Percentiles rank a stretch among this genome's conserved stretches.
phyloP scores from a whole-genome alignment of 2,797 vertebrate genomes.

The Lutra lutra region DNA sequence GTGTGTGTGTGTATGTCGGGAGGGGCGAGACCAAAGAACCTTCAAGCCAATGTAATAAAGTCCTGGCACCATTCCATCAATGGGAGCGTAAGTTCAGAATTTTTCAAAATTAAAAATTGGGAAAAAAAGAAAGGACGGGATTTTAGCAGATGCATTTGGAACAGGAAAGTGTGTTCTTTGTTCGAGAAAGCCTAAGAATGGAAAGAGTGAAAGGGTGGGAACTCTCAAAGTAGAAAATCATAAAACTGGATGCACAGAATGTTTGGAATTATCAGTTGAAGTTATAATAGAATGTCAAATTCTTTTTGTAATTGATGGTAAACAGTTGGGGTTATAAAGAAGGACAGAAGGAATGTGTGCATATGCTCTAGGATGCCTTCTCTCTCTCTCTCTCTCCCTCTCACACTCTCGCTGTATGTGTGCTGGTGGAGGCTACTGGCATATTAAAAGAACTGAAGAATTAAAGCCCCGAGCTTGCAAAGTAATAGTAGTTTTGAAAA shows the following conservation, averaged over 20 bases:
- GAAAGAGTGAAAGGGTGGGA: background rate
- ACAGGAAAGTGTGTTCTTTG: background rate
- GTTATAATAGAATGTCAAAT: background rate
- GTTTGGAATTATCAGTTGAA: background rate
- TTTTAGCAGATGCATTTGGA: background rate
- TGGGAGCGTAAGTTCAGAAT: background rate
- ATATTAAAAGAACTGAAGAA: background rate
- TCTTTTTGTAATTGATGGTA: background rate
- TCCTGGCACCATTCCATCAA: background rate
- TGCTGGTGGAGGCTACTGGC: background rate
- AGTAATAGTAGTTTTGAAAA: background rate
- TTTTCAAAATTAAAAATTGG: background rate
- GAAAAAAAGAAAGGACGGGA: background rate
- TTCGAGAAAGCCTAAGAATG: background rate
- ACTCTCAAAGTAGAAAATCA: background rate
- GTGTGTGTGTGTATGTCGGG: background rate
- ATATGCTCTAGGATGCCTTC: background rate
- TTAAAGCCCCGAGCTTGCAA: background rate
- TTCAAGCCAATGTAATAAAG: background rate
- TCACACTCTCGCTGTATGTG: background rate
- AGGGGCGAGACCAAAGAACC: background rate
- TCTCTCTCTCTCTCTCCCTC: background rate
- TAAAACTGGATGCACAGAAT: background rate
- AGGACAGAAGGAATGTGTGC: background rate
- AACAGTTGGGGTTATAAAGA: background rate